Percentiles rank a stretch among this genome's conserved stretches.
These are phyloP conservation scores for Hoplostethus atlanticus DNA, from an alignment of 2,797 vertebrate genomes.

Conservation along the genomic window DNA sequence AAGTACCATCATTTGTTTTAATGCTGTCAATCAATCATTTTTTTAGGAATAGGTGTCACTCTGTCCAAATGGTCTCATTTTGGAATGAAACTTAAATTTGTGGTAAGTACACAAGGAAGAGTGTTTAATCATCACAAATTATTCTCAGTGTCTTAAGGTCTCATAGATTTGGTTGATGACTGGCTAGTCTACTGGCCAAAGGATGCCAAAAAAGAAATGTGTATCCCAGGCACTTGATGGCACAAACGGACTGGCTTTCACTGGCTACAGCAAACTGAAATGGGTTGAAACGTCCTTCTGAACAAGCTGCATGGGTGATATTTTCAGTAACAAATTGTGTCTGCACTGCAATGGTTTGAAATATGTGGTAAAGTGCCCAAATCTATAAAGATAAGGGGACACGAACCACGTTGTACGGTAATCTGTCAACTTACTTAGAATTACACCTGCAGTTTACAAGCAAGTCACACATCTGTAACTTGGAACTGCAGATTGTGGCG, in stretches of 20 bases:
- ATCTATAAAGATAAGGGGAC: slow-evolving; percentile 5
- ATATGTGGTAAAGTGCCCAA: slow-evolving; percentile 2
- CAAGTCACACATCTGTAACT: background rate
- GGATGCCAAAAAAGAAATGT: slow-evolving; percentile 40
- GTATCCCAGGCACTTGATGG: slow-evolving; percentile 74
- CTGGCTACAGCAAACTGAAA: background rate
- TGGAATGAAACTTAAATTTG: slow-evolving; percentile 33
- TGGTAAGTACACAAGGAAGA: slow-evolving; percentile 12
- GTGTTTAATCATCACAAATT: background rate
- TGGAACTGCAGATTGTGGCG: slow-evolving; percentile 1
- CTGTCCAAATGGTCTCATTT: slow-evolving; percentile 4
- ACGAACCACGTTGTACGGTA: background rate
- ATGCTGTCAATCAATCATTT: background rate
- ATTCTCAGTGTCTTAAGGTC: slow-evolving; percentile 24
- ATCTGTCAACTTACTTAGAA: background rate
- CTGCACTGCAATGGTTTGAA: slow-evolving; percentile 1
- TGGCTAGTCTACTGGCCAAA: slow-evolving; percentile 60
- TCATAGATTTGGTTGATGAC: slow-evolving; percentile 50
- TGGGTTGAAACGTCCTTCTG: background rate
- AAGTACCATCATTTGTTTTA: background rate
- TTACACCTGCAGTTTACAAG: background rate
- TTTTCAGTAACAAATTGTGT: slow-evolving; percentile 4
- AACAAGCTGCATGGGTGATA: background rate
- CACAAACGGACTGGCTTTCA: slow-evolving; percentile 8
- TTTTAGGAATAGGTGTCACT: slow-evolving; percentile 7